Base-by-base conservation (phyloP, 2,888 invertebrate species). In the Corythucha ciliata region DNA sequence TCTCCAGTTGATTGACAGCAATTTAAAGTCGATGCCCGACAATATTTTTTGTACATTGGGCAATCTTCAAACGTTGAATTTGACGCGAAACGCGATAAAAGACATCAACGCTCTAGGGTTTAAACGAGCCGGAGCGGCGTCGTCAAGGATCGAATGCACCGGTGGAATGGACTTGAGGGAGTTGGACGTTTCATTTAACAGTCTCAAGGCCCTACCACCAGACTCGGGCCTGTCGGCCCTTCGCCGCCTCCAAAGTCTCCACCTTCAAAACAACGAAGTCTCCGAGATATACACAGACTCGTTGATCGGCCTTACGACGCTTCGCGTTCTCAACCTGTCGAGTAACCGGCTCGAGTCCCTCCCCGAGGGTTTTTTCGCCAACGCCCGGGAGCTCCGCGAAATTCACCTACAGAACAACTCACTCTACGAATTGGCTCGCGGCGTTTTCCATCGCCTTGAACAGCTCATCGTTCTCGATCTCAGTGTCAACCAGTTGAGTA, bases 321-420 rank as follows among this genome's bases (percentile, higher is more conserved):
- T 93, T 67, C 78, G 85, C 62, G 78, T 84, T 32, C 70, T 94
- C 46, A 90, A 93, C 73, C 74, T 91, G 65, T 87, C 90, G 60
- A 82, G 83, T 67, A 94, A 94, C 69, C 79, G 79, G 58, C 71
- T 94, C 62, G 81, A 81, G 61, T 78, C 80, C 16, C 68, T 93
- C 64, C 91, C 92, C 1, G 80, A 84, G 62, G 82, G 82, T 39
- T 68, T 90, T 52, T 89, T 93, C 68, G 79, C 82, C 36, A 81
- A 83, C 60, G 83, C 83, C 55, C 78, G 83, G 63, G 88, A 89
- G 65, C 70, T 88, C 50, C 77, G 84, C 55, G 88, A 89, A 70
- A 76, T 90, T 57, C 83, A 88, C 65, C 69, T 89, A 58, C 85
- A 88, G 63, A 82, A 86, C 69, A 92, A 93, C 67, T 81, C 83